Base-by-base conservation (phyloP, 2,888 invertebrate genomes). In the Ichneumoninae sp. region DNA sequence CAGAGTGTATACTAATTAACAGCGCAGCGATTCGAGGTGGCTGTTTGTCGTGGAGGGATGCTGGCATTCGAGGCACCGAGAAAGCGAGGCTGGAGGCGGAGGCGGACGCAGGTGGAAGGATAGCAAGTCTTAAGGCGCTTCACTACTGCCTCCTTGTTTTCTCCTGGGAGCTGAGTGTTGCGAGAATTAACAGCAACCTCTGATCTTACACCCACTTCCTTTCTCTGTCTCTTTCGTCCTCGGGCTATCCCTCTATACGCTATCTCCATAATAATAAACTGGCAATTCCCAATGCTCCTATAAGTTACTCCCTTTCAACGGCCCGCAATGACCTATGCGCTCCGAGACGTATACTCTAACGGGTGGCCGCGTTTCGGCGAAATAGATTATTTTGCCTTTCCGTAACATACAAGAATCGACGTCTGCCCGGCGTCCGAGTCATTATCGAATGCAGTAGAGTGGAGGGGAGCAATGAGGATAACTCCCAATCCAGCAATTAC, bases 231-330 rank as follows among this genome's bases (percentile, higher is more conserved):
- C 26, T 57, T 30, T 5, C n/a, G 10, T 52, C 57, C 70, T 57
- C 60, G 13, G 8, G 7, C 44, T 57, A 77, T 90, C 89, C 90
- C 91, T 90, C 89, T 91, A 90, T 90, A 88, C 90, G 90, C 92
- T 92, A 93, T 93, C 93, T 93, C 91, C 92, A 92, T 93, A 92
- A 93, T 93, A 93, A 93, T 93, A 93, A 93, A 93, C 93, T 91
- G 92, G 92, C 92, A 92, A 93, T 93, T 93, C 93, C 93, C 93
- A 93, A 93, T 93, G 93, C 93, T 91, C 90, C 92, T 92, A 93
- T 93, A 93, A 93, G 89, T 93, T 93, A 93, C 93, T 92, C 92
- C 92, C 92, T 93, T 92, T 93, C 93, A 92, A 90, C 93, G 89
- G 66, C n/a, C 89, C 91, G 89, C 91, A 92, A 92, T 93, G 91